Base-by-base conservation (phyloP, 2,113 vertebrate species). In the Excalfactoria chinensis region DNA sequence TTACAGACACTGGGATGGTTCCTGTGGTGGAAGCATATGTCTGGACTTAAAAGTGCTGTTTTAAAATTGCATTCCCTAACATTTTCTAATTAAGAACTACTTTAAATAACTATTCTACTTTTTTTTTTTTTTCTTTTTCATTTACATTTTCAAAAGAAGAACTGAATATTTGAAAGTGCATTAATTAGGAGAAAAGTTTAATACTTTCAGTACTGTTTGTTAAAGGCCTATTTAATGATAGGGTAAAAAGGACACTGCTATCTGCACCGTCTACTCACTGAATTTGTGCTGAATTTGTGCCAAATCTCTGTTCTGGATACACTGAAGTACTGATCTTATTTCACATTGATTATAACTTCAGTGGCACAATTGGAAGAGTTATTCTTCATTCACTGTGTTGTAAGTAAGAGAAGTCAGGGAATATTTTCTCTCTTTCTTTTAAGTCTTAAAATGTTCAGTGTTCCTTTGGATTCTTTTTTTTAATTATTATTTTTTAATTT, bases 11-110 rank as follows among this genome's bases (percentile, higher is more conserved):
- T 59, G 60, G 70, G 75, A 73, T 84, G 55, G 21, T 51, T 67
- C 91, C 93, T 94, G 86, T 73, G 63, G 81, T 93, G 86, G 68
- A 71, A 90, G 48, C 94, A 80, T 96, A 93, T 92, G 81, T 82
- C 85, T 90, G 17, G 46, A 40, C 56, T 91, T 93, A 96, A 95
- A 92, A 86, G 53, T 74, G 46, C 28, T 90, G 43, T 66, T 96
- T 64, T 88, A 30, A 93, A 94, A 96, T 75, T 63, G 15, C 60
- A 34, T 72, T 16, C 41, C 37, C 43, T 90, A 77, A 90, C 15
- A 80, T 92, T 67, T 88, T 90, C 35, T 85, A 73, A 72, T 86
- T 95, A 84, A 83, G 44, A 95, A 62, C 9, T 66, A n/a, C 3
- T 68, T 95, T 94, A 88, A 73, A 58, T 79, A 90, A 82, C 23